Conservation (phyloP, 2,888 invertebrate genomes). For the Acronicta psi region DNA sequence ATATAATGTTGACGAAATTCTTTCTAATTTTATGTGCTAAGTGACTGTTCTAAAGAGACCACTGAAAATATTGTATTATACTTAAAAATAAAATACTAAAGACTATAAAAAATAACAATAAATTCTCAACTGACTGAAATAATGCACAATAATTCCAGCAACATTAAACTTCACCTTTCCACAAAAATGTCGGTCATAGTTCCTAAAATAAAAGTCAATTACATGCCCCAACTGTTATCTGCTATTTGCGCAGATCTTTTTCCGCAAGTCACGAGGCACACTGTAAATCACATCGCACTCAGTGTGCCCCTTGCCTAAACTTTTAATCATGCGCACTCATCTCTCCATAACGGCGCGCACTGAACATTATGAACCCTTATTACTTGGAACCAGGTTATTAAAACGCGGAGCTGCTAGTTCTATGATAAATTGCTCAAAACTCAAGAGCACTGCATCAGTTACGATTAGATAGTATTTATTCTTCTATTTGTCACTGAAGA, state of each 20-base stretch:
- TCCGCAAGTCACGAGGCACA: not conserved
- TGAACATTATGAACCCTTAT: conserved; percentile 82
- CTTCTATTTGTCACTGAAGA: conserved; percentile 1
- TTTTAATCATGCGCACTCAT: conserved; percentile 67
- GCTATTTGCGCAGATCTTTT: not conserved
- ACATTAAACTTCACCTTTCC: no score
- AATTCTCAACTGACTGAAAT: no score
- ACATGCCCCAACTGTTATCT: no score
- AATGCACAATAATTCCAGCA: no score
- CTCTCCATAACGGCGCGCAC: conserved; percentile 55
- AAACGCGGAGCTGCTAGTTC: conserved; percentile 56
- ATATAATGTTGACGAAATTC: conserved; percentile 11
- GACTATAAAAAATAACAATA: no score
- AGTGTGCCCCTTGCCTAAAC: conserved; percentile 58
- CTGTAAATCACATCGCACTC: conserved; percentile 26
- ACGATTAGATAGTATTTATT: conserved; percentile 10
- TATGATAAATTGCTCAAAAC: conserved; percentile 28
- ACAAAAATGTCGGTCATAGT: no score
- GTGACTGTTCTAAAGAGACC: not conserved
- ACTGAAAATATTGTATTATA: no score
- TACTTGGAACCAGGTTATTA: conserved; percentile 71
- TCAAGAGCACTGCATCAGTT: conserved; percentile 18
- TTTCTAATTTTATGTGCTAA: not conserved
- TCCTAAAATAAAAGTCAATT: no score
- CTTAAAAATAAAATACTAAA: no score